A percentile compares a stretch with the other conserved stretches of the same genome.
These are phyloP conservation scores for Microplitis mediator DNA, from an alignment of 1,140 invertebrate genomes.

Conservation along the genomic window DNA sequence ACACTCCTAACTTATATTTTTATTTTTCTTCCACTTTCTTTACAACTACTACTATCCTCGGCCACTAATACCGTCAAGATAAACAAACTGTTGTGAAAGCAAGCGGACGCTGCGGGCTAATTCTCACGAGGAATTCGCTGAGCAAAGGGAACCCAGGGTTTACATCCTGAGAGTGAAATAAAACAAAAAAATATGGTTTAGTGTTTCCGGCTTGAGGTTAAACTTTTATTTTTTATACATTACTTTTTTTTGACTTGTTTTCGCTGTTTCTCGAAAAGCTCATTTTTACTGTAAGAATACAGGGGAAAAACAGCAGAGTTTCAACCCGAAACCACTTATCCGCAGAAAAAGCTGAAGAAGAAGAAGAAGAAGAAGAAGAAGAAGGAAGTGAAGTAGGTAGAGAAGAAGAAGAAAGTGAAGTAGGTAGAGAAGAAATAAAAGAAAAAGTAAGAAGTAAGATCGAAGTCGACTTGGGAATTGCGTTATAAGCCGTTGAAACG, in stretches of 20 bases:
- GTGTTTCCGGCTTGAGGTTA: neutral
- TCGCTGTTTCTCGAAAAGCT: neutral
- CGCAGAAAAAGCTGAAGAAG: neutral
- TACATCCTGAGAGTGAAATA: neutral
- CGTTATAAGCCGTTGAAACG: constrained; percentile 16
- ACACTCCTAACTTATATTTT: neutral
- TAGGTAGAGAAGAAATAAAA: no score
- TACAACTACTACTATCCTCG: neutral
- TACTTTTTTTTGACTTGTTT: constrained; percentile 2
- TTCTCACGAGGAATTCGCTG: constrained; percentile 7
- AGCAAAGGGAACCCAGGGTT: neutral
- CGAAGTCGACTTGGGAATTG: constrained; percentile 1
- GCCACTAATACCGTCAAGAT: neutral
- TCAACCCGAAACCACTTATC: constrained; percentile 5
- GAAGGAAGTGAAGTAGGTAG: no score
- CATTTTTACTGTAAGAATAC: neutral
- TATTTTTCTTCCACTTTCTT: neutral
- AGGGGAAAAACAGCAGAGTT: no score
- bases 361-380: no score
- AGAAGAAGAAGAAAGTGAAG: neutral
- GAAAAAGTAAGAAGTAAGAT: neutral
- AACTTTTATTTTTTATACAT: neutral
- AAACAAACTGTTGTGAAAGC: constrained; percentile 2
- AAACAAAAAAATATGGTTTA: neutral
- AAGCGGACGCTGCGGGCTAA: constrained; percentile 11